Percentiles rank a stretch among this genome's conserved stretches.
phyloP scores from a whole-genome alignment of 1,140 invertebrate species.

The Philopotamus ludificatus region DNA sequence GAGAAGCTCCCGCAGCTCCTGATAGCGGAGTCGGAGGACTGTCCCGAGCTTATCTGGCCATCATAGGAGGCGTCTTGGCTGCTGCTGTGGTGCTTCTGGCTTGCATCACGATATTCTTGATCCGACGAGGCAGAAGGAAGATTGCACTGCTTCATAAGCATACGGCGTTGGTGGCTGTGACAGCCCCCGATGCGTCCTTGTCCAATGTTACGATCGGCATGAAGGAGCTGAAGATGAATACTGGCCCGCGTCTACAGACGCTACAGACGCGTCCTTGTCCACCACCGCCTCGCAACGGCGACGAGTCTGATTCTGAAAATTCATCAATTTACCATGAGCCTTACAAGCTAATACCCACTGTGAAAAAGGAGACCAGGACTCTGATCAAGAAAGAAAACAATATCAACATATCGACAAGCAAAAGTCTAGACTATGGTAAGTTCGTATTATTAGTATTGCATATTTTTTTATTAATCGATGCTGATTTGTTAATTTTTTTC shows the following conservation, averaged over 20 bases:
- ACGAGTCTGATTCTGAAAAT: slow-evolving; percentile 61
- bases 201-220: slow-evolving; percentile 64
- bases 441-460: not conserved
- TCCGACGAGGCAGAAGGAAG: slow-evolving; percentile 70
- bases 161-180: slow-evolving; percentile 51
- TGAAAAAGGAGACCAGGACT: slow-evolving; percentile 55
- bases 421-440: slow-evolving; percentile 53
- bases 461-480: not conserved
- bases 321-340: slow-evolving; percentile 63
- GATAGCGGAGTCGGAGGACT: slow-evolving; percentile 44
- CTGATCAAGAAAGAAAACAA: slow-evolving; percentile 53
- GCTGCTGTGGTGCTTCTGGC: slow-evolving; percentile 69
- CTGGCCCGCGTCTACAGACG: slow-evolving; percentile 26
- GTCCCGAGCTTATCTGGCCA: slow-evolving; percentile 71
- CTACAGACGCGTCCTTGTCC: not conserved
- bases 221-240: slow-evolving; percentile 62
- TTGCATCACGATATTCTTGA: slow-evolving; percentile 68
- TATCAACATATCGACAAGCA: slow-evolving; percentile 50
- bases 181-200: slow-evolving; percentile 49
- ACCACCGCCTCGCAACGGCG: slow-evolving; percentile 27
- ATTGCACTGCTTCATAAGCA: slow-evolving; percentile 69
- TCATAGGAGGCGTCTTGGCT: slow-evolving; percentile 76
- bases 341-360: slow-evolving; percentile 58
- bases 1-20: slow-evolving; percentile 43
- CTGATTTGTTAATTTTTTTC: not conserved